These are phyloP conservation scores for Melipona bicolor DNA, from an alignment of 2,888 invertebrate genomes.

Conservation along the genomic window DNA sequence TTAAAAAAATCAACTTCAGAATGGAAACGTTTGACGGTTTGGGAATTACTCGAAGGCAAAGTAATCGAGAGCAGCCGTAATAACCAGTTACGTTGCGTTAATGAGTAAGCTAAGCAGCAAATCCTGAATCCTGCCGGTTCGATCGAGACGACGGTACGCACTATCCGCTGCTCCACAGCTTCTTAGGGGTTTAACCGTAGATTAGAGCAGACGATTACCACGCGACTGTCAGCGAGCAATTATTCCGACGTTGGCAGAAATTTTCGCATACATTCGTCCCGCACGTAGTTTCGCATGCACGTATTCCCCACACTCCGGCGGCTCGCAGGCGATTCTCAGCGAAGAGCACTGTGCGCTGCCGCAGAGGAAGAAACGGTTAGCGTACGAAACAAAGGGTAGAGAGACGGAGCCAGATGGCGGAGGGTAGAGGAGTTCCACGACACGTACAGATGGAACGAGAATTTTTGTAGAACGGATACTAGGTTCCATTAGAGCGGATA, in stretches of 20 bases:
- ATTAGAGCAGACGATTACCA: constrained; percentile 62
- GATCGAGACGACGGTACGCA: not conserved
- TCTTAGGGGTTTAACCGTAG: constrained; percentile 44
- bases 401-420: not conserved
- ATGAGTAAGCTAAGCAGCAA: no score
- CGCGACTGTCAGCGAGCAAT: constrained; percentile 64
- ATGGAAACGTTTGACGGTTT: not conserved
- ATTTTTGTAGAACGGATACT: constrained; percentile 73
- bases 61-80: constrained; percentile 18
- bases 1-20: constrained; percentile 10
- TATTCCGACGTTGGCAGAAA: constrained; percentile 66
- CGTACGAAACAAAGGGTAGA: constrained; percentile 13
- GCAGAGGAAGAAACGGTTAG: constrained; percentile 24
- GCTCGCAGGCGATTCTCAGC: not conserved
- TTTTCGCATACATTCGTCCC: constrained; percentile 48
- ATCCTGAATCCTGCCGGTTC: no score
- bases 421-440: not conserved
- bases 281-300: not conserved
- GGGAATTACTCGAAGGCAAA: not conserved
- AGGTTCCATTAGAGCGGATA: constrained; percentile 82
- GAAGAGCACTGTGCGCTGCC: no score
- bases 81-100: constrained; percentile 3
- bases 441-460: constrained; percentile 57
- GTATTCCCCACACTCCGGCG: not conserved
- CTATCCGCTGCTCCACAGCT: not conserved